A percentile compares a stretch with the other conserved stretches of the same genome.
Conservation (phyloP, 2,797 vertebrate genomes). For the Lepus townsendii region DNA sequence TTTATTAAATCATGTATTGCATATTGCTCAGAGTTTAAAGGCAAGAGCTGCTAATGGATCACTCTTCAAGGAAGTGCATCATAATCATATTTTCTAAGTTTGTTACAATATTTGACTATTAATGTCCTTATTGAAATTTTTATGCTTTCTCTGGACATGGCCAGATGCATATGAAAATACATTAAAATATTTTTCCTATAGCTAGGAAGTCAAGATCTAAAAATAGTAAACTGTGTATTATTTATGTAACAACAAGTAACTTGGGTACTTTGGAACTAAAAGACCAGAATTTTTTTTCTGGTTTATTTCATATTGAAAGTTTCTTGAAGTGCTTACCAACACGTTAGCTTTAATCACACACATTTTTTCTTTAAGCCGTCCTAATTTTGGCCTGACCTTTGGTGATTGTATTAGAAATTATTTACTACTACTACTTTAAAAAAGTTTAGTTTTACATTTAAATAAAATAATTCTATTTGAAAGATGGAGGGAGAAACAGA, state of each 20-base stretch:
- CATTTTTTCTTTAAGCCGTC: slow-evolving; percentile 40
- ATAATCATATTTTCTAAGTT: not conserved
- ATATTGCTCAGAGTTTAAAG: slow-evolving; percentile 19
- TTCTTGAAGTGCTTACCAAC: slow-evolving; percentile 29
- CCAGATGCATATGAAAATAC: slow-evolving; percentile 56
- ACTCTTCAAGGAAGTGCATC: slow-evolving; percentile 15
- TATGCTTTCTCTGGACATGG: not conserved
- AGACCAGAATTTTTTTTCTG: not conserved
- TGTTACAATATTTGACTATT: not conserved
- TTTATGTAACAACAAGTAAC: slow-evolving; percentile 9
- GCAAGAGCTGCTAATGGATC: slow-evolving; percentile 25
- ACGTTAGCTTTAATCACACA: slow-evolving; percentile 1
- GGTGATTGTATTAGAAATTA: not conserved
- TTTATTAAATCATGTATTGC: not conserved
- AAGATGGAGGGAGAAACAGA: too few relatives aligned
- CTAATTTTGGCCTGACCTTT: not conserved
- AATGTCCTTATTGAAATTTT: slow-evolving; percentile 16
- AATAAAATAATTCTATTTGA: too few relatives aligned
- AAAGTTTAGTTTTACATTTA: too few relatives aligned
- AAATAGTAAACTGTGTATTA: not conserved
- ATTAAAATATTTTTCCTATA: slow-evolving; percentile 52
- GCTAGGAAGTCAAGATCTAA: slow-evolving; percentile 49
- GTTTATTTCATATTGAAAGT: slow-evolving; percentile 24
- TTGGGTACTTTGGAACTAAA: not conserved
- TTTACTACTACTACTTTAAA: not conserved